Base-by-base conservation (phyloP, 2,113 vertebrate species). In the Odocoileus virginianus region DNA sequence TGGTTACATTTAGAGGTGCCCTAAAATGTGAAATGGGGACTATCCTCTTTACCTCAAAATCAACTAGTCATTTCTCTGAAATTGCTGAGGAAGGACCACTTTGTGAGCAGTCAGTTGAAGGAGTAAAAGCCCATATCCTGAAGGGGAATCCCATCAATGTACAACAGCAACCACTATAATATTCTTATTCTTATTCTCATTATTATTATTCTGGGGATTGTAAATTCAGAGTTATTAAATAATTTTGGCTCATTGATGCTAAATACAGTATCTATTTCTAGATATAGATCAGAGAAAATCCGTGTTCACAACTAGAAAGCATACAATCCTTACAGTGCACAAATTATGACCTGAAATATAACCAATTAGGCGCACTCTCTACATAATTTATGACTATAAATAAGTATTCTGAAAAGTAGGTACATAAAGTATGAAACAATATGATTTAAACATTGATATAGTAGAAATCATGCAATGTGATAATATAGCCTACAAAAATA, bases 111-210 rank as follows among this genome's bases (percentile, higher is more conserved):
- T 58, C 5, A 27, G 7, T 3, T 74, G 13, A 12, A 1, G 16
- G 1, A 33, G 19, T 25, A 43, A 40, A 17, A 83, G 5, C 1
- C 13, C 57, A 3, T 67, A 23, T 11, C 23, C 16, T 47, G 43
- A 40, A 67, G 6, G 9, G 10, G 5, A 25, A 47, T 85, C 25
- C 10, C 19, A 40, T 23, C 6, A 19, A 4, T 25, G 43, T 1
- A 16, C 3, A 3, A 82, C 5, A 19, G 19, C 45, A 92, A 21
- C 8, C 52, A 16, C 11, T 60, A 11, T 1, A 85, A 21, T 15
- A n/a, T 9, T 43, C 2, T 30, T 87, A 19, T 43, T 33, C 33
- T n/a, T n/a, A 0, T n/a, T 25, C 0, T 57, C 12, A 0, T 43
- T 45, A 11, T 83, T 91, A 19, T 21, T 27, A 45, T 33, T 84